Evolutionary conservation across 2,797 vertebrate genomes (phyloP).

Genomic region (Pseudochirops corinnae): DNA sequence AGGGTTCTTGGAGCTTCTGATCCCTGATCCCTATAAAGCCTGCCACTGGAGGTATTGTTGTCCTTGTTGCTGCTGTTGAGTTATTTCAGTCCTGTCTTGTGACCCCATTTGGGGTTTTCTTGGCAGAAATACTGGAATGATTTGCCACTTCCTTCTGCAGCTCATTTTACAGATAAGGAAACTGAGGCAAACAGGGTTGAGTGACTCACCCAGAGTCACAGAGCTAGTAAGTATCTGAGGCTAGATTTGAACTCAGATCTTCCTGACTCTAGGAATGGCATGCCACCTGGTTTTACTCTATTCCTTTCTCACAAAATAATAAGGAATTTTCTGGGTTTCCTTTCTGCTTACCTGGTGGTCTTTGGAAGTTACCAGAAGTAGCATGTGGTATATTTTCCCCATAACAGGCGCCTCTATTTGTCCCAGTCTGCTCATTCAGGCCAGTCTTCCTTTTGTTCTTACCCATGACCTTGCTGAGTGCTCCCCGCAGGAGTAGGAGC

Average conservation of each 20-base stretch:
- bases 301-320: background rate
- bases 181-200: background rate
- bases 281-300: background rate
- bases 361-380: slow-evolving; percentile 35
- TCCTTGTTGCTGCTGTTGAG: background rate
- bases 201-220: accelerated
- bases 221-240: background rate
- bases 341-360: background rate
- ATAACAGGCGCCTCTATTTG: background rate
- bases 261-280: background rate
- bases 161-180: background rate
- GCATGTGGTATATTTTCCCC: background rate
- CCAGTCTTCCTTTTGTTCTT: slow-evolving; percentile 21
- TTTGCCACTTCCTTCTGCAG: background rate
- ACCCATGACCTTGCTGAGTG: background rate
- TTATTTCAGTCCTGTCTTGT: background rate
- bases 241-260: background rate
- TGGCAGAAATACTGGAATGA: background rate
- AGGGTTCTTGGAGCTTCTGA: background rate
- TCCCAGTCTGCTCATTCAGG: slow-evolving; percentile 10
- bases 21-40: background rate
- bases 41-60: background rate
- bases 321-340: background rate
- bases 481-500: slow-evolving; percentile 34
- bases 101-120: background rate